phyloP scores from a whole-genome alignment of 1,140 invertebrate genomes.

The Ctenoplectra terminalis region DNA sequence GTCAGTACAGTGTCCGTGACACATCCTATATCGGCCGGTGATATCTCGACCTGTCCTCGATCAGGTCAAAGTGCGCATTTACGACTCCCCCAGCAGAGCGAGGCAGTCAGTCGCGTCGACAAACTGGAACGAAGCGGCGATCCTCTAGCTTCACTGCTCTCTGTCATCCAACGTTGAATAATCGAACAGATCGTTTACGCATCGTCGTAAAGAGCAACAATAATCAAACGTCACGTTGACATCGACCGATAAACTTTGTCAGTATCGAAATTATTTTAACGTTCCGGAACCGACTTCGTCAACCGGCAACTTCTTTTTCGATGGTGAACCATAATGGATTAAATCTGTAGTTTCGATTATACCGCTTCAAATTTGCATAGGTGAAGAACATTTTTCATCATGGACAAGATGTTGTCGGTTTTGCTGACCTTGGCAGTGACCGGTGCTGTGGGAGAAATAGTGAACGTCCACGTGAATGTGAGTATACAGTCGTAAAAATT shows the following conservation, averaged over 20 bases:
- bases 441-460: constrained; percentile 16
- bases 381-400: too few relatives aligned
- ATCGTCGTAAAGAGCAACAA: neutral
- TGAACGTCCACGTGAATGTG: constrained; percentile 49
- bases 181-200: neutral
- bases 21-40: constrained; percentile 28
- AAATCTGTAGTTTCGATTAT: too few relatives aligned
- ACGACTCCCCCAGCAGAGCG: neutral
- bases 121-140: constrained; percentile 12
- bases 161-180: neutral
- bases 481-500: neutral
- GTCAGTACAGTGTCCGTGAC: constrained; percentile 37
- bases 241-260: neutral
- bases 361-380: too few relatives aligned
- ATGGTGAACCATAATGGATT: neutral
- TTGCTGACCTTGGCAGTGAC: constrained; percentile 41
- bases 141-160: neutral
- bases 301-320: neutral
- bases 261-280: neutral
- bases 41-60: constrained; percentile 31
- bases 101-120: constrained; percentile 7
- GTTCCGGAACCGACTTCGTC: neutral
- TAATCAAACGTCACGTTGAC: too few relatives aligned
- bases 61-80: constrained; percentile 34
- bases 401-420: constrained; percentile 42